Evolutionary conservation across 2,888 invertebrate species (phyloP), one percentile per base, ranked within the genome.

Genomic region (Lumbricus terrestris): DNA sequence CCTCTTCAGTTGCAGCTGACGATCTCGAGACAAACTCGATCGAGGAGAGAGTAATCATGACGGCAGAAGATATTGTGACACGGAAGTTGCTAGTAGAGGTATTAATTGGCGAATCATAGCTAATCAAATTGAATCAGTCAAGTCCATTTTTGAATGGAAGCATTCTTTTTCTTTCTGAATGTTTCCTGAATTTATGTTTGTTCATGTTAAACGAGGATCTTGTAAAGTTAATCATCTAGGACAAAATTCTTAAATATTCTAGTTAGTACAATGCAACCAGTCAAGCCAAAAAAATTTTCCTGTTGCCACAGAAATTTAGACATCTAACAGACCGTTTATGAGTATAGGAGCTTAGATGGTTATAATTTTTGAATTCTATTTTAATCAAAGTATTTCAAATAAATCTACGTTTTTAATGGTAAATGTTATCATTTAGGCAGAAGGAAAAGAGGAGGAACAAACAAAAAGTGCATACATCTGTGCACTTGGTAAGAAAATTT

Each of bases 371-470:
- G 11, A 54, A 54, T 34, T 89, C 18, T 35, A 18, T 69, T 16
- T 82, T 38, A 38, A n/a, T 69, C 5, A 85, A n/a, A 18, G 34
- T 20, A 34, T 88, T 34, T 54, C 29, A 54, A 33, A 82, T 34
- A 15, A 37, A 85, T 47, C 85, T 83, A 34, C 33, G 83, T 47
- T 34, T 47, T 54, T n/a, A 35, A 16, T 16, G 18, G 29, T 23
- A 20, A 33, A 37, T 85, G 29, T 47, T 90, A 40, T 38, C 40
- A 96, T 97, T 0, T 96, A 97, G 93, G 96, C 97, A 0, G 97
- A 97, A 95, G 97, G 97, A 4, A 96, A 97, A 42, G 96, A 96
- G 0, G 95, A 96, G 8, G 96, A 96, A 92, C 96, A 96, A 89
- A 96, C 96, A 18, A 96, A 96, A 83, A 94, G 93, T 91, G 96